Base-by-base conservation (phyloP, 2,797 vertebrate species). In the Sebastes goodei region DNA sequence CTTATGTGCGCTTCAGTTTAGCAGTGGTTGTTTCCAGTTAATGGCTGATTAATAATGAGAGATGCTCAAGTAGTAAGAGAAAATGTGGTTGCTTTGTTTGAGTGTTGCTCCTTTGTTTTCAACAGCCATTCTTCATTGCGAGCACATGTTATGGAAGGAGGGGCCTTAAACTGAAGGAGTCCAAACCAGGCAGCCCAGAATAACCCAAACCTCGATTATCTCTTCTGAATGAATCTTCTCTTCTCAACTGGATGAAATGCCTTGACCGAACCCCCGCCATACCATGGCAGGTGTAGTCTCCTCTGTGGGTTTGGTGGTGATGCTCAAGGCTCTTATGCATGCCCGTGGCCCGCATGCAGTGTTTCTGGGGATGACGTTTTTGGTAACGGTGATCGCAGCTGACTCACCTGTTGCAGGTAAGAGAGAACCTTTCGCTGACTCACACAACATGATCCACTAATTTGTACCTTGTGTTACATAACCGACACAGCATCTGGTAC, bases 361-460 rank as follows among this genome's bases (percentile, higher is more conserved):
- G 66, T 78, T 94, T 74, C 90, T 96, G 46, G 88, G 91, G 49
- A 85, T 95, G 78, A 77, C 84, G 14, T 67, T 93, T 88, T 79
- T 96, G 90, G 88, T 93, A 67, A 86, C 91, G 30, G 76, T 92
- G 93, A 89, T 92, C 69, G 82, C 88, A 23, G 89, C 93, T 70
- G 90, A 90, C 83, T 90, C 93, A 88, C 92, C 91, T 89, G 92
- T 90, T 80, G 81, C 87, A 93, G 95, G 96, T 96, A 95, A 95
- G 96, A 91, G 61, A 85, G 83, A 76, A 74, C 84, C 66, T 84
- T 76, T 83, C 7, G 4, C 63, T 49, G 57, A 83, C 72, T 84
- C 52, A 2, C 69, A 81, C 83, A 74, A 81, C 78, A 52, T 3
- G 35, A 86, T 65, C 71, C 59, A 25, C 29, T 27, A 15, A 75